Conservation (phyloP, 2,797 vertebrate species). For the Hafferia zeledoni region DNA sequence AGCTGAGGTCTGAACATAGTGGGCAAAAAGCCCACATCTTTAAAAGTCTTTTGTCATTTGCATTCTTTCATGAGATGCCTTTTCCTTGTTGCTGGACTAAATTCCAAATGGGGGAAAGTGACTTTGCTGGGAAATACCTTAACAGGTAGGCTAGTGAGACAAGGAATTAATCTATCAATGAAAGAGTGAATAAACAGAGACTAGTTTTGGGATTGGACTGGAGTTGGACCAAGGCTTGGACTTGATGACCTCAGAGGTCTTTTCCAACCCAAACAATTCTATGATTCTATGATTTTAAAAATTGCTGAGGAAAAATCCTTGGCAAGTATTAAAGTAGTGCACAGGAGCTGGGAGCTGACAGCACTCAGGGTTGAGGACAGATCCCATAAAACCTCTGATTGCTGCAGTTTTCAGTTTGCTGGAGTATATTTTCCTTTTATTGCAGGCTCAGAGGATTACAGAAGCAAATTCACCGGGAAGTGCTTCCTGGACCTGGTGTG, state of each 20-base stretch:
- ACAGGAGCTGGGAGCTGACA: not conserved
- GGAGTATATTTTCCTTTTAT: slow-evolving; percentile 35
- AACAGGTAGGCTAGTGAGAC: not conserved
- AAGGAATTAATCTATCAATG: not conserved
- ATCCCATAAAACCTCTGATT: not conserved
- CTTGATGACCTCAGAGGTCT: no score
- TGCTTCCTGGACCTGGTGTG: slow-evolving; percentile 96
- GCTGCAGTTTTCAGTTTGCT: not conserved
- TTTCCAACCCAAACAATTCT: no score
- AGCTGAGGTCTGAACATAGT: not conserved
- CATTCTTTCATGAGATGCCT: not conserved
- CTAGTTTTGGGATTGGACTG: not conserved
- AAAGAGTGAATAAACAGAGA: not conserved
- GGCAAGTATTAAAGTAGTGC: not conserved
- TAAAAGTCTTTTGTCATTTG: not conserved
- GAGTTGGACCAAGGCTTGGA: no score
- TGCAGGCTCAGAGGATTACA: slow-evolving; percentile 93
- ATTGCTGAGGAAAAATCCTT: not conserved
- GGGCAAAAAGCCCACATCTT: not conserved
- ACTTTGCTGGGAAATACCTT: not conserved
- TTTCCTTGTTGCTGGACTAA: not conserved
- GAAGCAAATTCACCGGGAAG: slow-evolving; percentile 89
- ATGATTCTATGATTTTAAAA: not conserved
- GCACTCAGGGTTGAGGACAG: not conserved
- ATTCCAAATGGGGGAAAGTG: not conserved